phyloP scores from a whole-genome alignment of 2,113 vertebrate genomes.

The Baryphthengus martii region DNA sequence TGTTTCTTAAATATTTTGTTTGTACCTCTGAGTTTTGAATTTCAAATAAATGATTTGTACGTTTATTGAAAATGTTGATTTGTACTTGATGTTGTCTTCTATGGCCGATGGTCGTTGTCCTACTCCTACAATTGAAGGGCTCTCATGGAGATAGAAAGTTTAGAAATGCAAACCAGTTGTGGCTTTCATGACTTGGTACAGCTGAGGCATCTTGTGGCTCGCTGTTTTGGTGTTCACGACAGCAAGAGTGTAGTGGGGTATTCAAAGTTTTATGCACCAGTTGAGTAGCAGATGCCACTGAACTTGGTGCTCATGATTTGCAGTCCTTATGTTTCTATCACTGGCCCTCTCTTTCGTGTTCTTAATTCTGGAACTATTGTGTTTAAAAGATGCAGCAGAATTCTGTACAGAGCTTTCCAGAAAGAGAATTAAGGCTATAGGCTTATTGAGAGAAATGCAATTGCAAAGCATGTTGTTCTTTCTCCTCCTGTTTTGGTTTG shows the following conservation, averaged over 20 bases:
- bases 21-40: slow-evolving; percentile 66
- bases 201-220: background rate
- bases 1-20: slow-evolving; percentile 63
- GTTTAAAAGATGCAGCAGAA: background rate
- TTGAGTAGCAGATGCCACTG: background rate
- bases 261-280: accelerated
- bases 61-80: slow-evolving; percentile 6
- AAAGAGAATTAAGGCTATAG: background rate
- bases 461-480: background rate
- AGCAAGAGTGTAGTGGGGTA: background rate
- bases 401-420: background rate
- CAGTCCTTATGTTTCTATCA: background rate
- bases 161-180: background rate
- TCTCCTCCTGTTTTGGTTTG: background rate
- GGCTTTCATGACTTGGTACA: background rate
- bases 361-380: background rate
- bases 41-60: slow-evolving; percentile 76
- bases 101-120: background rate
- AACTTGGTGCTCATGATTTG: background rate
- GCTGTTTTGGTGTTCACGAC: background rate
- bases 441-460: background rate
- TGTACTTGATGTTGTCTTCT: background rate
- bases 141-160: background rate
- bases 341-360: accelerated
- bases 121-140: background rate